Evolutionary conservation across 2,797 vertebrate genomes (phyloP), one percentile per base, ranked within the genome.

Genomic region (Chaetophractus vellerosus): DNA sequence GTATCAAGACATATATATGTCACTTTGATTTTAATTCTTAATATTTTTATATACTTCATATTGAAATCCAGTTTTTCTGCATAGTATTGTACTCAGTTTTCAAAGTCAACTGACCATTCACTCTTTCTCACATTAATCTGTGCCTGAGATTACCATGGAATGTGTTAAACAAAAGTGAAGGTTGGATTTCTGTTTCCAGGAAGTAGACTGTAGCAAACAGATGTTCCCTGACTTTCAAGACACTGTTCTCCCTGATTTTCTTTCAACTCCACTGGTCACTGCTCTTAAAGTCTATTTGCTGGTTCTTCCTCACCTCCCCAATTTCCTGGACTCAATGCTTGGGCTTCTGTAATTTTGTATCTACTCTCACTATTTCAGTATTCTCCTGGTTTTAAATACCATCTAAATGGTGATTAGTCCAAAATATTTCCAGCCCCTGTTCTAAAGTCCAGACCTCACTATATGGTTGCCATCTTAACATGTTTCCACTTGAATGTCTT

Each of bases 11-110:
- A 63, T 8, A 26, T 6, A 26, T 68, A 57, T 31, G 10, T 69
- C 50, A 82, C 24, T 28, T 66, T 75, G 19, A 66, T 81, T 66
- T n/a, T 80, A 81, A 86, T 79, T 89, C 80, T 59, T 79, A 80
- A 28, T 61, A 61, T 50, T 94, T 95, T 50, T 88, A 85, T 38
- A 52, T 23, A 83, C 59, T 82, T 81, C 21, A 96, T 23, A 75
- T 0, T 88, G 76, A 95, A 93, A 95, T 64, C 90, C 24, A 61
- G 24, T 48, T 85, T 90, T 81, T 81, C 76, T 79, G 23, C 78
- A 87, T 14, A 79, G 50, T 26, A 88, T 1, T 93, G 9, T 61
- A 69, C 33, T 91, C 38, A 90, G 36, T 91, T 92, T 94, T 88
- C 75, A 96, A 79, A 92, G 15, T 91, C 59, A 90, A 72, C 4